Evolutionary conservation across 2,113 vertebrate species (phyloP), one percentile per base, ranked within the genome.

Genomic region (Phalacrocorax carbo): DNA sequence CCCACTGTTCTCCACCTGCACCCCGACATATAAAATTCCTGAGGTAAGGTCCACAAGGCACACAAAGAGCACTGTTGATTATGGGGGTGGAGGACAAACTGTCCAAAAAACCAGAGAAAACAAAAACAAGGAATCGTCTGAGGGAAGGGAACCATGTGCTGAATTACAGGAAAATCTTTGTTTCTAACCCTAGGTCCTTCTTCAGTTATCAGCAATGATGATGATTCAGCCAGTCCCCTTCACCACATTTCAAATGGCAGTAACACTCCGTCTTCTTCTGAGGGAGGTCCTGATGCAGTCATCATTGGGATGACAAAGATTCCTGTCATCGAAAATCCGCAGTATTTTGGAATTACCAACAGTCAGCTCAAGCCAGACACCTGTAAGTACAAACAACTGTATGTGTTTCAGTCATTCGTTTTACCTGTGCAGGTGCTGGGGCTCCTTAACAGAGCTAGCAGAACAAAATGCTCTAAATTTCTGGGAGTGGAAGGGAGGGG

Each of bases 261-360:
- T 94, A 99, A 99, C 95, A 99, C 99, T 16, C 99, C 99, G 0
- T 99, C 99, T 16, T 99, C 99, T 64, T 99, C 99, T 26, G 99
- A 99, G 92, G 99, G 99, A 5, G 99, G 99, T 58, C 99, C 99
- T 3, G 99, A 99, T 9, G 98, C 99, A 8, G 99, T 99, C 71
- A 99, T 99, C 93, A 99, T 99, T 82, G 99, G 99, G 84, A 99
- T 99, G 99, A 99, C 99, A 19, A 99, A 99, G 98, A 99, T 99
- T 96, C 99, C 99, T 0, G 99, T 99, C 84, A 99, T 99, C 36
- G 99, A 99, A 98, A 99, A 99, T 97, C 99, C 99, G 0, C 99
- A 99, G 96, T 99, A 99, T 97, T 99, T 99, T 97, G 99, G 99
- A 91, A 99, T 99, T 97, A 99, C 99, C 61, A 99, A 99, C 97